Conservation (phyloP, 1,140 invertebrate genomes). For the Pygmarrhopalites habei region DNA sequence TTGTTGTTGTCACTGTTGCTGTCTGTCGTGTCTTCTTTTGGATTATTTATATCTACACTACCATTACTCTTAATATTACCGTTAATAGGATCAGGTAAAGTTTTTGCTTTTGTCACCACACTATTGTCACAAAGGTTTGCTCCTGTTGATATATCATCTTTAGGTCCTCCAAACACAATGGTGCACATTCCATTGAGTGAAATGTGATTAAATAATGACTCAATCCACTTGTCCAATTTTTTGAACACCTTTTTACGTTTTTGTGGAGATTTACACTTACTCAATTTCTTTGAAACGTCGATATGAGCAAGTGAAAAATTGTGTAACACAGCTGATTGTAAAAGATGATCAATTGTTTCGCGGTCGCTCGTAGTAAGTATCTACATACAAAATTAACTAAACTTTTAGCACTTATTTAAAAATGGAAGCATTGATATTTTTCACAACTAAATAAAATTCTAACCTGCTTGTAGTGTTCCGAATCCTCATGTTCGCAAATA, state of each 20-base stretch:
- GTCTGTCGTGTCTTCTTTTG: background rate
- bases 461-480: too few species aligned
- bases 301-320: constrained; percentile 37
- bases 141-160: background rate
- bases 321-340: constrained; percentile 23
- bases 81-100: background rate
- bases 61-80: constrained; percentile 1
- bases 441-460: too few species aligned
- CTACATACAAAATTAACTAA: too few species aligned
- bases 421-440: too few species aligned
- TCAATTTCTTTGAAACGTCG: constrained; percentile 21
- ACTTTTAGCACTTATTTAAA: too few species aligned
- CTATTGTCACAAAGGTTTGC: too few species aligned
- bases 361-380: background rate
- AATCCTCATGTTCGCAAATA: too few species aligned
- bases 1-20: constrained; percentile 9
- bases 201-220: constrained; percentile 16
- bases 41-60: constrained; percentile 3
- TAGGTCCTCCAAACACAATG: constrained; percentile 28
- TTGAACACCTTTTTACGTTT: constrained; percentile 17
- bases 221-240: constrained; percentile 27
- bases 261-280: background rate
- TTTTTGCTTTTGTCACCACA: background rate
- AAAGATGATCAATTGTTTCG: constrained; percentile 26
- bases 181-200: constrained; percentile 31